Conservation (phyloP, 2,888 invertebrate species). For the Blera fallax region DNA sequence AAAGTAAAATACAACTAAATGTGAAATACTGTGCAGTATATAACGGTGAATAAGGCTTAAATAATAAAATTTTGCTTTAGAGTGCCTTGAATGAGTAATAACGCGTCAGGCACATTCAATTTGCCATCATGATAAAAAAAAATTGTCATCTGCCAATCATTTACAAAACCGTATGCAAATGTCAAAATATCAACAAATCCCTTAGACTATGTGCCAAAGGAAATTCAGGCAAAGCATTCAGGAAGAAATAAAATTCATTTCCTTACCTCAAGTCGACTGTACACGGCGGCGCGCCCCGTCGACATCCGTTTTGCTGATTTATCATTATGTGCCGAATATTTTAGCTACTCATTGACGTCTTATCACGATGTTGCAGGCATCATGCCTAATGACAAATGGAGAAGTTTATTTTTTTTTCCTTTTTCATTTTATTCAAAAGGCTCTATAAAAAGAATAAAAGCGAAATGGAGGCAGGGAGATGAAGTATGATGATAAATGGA, state of each 20-base stretch:
- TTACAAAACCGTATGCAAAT: constrained; percentile 29
- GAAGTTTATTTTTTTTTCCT: background rate
- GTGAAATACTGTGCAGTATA: too few relatives aligned
- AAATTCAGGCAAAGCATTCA: background rate
- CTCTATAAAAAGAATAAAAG: background rate
- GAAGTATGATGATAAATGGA: constrained; percentile 19
- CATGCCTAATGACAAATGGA: constrained; percentile 44
- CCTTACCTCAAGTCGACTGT: background rate
- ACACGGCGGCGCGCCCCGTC: background rate
- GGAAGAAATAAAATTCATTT: background rate
- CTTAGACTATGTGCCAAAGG: background rate
- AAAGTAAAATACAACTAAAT: too few relatives aligned
- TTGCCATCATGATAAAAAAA: background rate
- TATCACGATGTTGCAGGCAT: constrained; percentile 53
- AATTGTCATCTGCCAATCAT: constrained; percentile 24
- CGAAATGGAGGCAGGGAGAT: too few relatives aligned
- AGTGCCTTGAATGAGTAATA: too few relatives aligned
- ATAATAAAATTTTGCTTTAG: too few relatives aligned
- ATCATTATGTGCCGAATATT: constrained; percentile 38
- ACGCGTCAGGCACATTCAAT: background rate
- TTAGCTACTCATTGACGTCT: constrained; percentile 51
- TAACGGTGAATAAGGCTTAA: too few relatives aligned
- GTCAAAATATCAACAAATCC: constrained; percentile 15
- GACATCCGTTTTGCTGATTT: constrained; percentile 30
- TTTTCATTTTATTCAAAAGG: constrained; percentile 10